Evolutionary conservation across 2,888 invertebrate genomes (phyloP).

Genomic region (Pyrrhia umbra): DNA sequence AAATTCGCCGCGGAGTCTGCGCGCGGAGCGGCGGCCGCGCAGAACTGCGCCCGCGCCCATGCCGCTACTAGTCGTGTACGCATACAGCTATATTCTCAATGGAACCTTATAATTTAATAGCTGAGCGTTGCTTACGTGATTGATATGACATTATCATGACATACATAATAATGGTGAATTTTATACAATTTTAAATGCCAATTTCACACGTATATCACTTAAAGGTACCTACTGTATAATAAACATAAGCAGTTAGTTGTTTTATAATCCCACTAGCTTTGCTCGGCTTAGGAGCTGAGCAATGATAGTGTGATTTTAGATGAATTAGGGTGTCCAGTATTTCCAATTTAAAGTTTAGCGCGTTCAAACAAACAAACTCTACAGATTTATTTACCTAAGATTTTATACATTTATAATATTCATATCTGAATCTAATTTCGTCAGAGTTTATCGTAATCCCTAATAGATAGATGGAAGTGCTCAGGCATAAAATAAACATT

Average conservation of each 20-base stretch:
- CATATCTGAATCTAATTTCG: not conserved
- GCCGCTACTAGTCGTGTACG: conserved; percentile 31
- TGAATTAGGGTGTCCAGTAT: no score
- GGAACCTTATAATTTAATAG: conserved; percentile 32
- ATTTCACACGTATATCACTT: not conserved
- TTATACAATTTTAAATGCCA: not conserved
- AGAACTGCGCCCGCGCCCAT: conserved; percentile 33
- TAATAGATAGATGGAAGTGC: conserved; percentile 27
- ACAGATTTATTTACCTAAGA: no score
- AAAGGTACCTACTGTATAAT: not conserved
- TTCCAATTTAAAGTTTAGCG: no score
- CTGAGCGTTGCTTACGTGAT: conserved; percentile 6
- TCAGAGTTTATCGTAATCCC: not conserved
- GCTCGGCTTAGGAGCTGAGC: no score
- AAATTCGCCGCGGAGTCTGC: conserved; percentile 84
- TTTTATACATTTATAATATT: no score
- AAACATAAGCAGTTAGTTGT: no score
- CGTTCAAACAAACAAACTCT: no score
- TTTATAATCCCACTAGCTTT: not conserved
- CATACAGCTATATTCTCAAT: conserved; percentile 33
- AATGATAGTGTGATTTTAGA: no score
- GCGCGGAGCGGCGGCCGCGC: conserved; percentile 60
- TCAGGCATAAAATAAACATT: conserved; percentile 28
- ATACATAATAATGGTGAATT: not conserved
- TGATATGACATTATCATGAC: not conserved